Percentiles rank a stretch among this genome's conserved stretches.
These are phyloP conservation scores for Grammatotria lemairii DNA, from an alignment of 2,113 vertebrate genomes.

Conservation along the genomic window DNA sequence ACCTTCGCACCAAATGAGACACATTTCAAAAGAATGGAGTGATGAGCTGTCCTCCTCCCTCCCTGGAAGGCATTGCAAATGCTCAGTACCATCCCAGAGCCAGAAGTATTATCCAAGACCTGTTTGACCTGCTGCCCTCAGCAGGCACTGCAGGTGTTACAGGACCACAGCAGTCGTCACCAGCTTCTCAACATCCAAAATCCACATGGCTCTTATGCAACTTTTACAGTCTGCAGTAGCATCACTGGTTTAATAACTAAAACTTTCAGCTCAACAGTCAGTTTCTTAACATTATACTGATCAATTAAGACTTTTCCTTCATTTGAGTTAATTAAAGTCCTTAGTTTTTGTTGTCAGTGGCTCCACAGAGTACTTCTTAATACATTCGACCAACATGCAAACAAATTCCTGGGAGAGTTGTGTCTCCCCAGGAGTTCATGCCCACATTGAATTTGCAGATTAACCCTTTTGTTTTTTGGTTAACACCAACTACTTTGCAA, in stretches of 20 bases:
- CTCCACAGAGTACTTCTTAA: not conserved
- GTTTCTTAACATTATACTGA: not conserved
- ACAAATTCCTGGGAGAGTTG: not conserved
- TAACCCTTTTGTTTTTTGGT: not conserved
- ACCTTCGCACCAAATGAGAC: not conserved
- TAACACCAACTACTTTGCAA: not conserved
- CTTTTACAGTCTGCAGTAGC: not conserved
- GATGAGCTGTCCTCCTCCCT: not conserved
- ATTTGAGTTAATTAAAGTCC: not conserved
- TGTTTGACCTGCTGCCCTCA: not conserved
- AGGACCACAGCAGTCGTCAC: not conserved
- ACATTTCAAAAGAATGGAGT: not conserved
- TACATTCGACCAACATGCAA: not conserved
- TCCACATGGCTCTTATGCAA: not conserved
- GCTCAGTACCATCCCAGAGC: not conserved
- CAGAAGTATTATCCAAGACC: not conserved
- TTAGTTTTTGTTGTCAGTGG: not conserved
- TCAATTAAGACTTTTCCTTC: not conserved
- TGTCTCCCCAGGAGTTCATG: not conserved
- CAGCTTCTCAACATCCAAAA: not conserved
- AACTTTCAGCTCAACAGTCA: not conserved
- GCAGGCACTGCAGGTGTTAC: not conserved
- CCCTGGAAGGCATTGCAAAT: not conserved
- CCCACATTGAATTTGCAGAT: not conserved
- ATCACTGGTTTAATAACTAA: not conserved